Base-by-base conservation (phyloP, 2,797 vertebrate genomes). In the Amniataba percoides region DNA sequence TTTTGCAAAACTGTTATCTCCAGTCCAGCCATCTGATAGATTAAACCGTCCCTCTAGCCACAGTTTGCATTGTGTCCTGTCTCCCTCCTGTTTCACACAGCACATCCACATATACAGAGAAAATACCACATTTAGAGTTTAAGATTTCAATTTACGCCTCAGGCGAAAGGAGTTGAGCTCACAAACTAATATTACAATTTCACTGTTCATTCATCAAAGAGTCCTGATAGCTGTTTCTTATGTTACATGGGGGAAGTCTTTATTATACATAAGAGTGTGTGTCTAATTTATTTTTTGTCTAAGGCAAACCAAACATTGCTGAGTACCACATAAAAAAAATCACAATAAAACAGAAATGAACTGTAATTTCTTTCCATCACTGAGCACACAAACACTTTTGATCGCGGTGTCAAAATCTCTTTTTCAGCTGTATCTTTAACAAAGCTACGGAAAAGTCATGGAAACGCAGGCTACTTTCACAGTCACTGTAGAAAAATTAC, bases 1-100 rank as follows among this genome's bases (percentile, higher is more conserved):
- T 27, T 81, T 31, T 71, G 64, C 51, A 60, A 74, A 86, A 74
- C 77, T 57, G 74, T 70, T 77, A 69, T 78, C 57, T 74, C 66
- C 62, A 67, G 19, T 73, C 48, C 51, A 70, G 49, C 55, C 58
- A 83, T 81, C 71, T 83, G 75, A 83, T 25, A 39, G 51, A 74
- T 76, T 46, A 73, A 68, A 74, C 62, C 36, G 63, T 77, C 52
- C 67, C 27, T 16, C 10, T 15, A 48, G 62, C 39, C 21, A 23
- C 25, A 59, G 27, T 12, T 6, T 15, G 59, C 45, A 48, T n/a
- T 66, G 15, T 45, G 21, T 64, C 52, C 49, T 36, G 16, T 56
- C 36, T 71, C 40, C 34, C 23, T 65, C 23, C 18, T 48, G 34
- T 49, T n/a, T 25, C 23, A 36, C 2, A 36, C 12, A 12, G n/a